Base-by-base conservation (phyloP, 2,113 vertebrate genomes). In the Corynorhinus townsendii region DNA sequence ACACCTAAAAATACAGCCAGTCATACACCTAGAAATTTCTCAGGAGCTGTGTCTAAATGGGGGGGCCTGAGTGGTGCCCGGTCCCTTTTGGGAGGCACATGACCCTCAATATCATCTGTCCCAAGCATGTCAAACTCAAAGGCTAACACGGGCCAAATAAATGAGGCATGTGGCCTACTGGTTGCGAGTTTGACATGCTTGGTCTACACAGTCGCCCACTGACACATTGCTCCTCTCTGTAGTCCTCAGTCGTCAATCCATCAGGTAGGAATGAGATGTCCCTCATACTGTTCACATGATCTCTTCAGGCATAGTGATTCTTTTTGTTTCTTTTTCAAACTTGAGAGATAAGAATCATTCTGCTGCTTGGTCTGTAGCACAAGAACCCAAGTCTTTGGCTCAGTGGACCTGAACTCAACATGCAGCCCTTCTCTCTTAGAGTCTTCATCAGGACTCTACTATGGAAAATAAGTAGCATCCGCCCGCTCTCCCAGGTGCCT, bases 1-100 rank as follows among this genome's bases (percentile, higher is more conserved):
- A 75, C n/a, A 89, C 84, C 91, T n/a, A n/a, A n/a, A n/a, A n/a
- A n/a, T n/a, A 88, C 69, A 91, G 76, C 85, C 79, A 87, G 33
- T 59, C 68, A 69, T 84, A 81, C 38, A 88, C 10, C 20, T 89
- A 40, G 72, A 69, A n/a, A 96, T 93, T 81, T 91, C 87, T 80
- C n/a, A 35, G 91, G 40, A 80, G 14, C 43, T 68, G 6, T 35
- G 30, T 49, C 71, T 88, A 88, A 75, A 47, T 35, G 19, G n/a
- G 30, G 20, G 30, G 30, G 2, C 28, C 35, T 80, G 62, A 87
- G 19, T 87, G 45, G 11, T 24, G 12, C n/a, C 54, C n/a, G n/a
- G 30, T 69, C 1, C 26, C 35, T 62, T 30, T 30, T 0, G 16
- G 10, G 20, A 62, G 19, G 40, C 30, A 76, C 35, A 16, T 49